Base-by-base conservation (phyloP, 1,140 invertebrate species). In the Ips nitidus region DNA sequence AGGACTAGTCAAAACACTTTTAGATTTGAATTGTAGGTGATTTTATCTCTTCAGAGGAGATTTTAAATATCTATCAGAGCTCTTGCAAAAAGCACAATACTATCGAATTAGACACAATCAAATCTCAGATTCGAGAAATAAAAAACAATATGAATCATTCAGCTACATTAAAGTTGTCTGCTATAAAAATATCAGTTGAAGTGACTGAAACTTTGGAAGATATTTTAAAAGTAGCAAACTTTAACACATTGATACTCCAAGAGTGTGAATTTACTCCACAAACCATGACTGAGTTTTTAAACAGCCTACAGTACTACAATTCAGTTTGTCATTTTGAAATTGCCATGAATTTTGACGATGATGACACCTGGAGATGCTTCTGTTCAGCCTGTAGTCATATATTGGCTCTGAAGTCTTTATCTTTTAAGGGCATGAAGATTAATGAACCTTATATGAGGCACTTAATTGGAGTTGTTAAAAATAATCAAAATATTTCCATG, bases 241-340 rank as follows among this genome's bases (percentile, higher is more conserved):
- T 79, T 59, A 69, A 74, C 47, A 77, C 69, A 22, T 63, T 79
- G 41, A 71, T 72, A 7, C 71, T 79, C 43, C 70, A 73, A 50
- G 77, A 78, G 62, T 77, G 76, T 50, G 73, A 73, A 66, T 78
- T 78, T 60, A 74, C 71, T 22, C 40, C 69, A 5, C 71, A 75
- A 45, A 78, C 76, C n/a, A 75, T 78, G 56, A 76, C 68, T 36
- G 78, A 78, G 70, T 75, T 79, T 43, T 66, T 79, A 5, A 73
- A 78, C 60, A 75, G 78, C 69, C 52, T 79, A 38, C 77, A 78
- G 60, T 79, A 77, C 66, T 79, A 79, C 61, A 76, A 77, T 41
- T 77, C 76, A 5, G 65, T 71, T 22, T 70, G 66, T 50, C 74
- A 79, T 62, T 70, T 78, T 45, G 72, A 76, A 65, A 52, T 79